Conservation (phyloP, 2,113 vertebrate species). For the Aix galericulata region DNA sequence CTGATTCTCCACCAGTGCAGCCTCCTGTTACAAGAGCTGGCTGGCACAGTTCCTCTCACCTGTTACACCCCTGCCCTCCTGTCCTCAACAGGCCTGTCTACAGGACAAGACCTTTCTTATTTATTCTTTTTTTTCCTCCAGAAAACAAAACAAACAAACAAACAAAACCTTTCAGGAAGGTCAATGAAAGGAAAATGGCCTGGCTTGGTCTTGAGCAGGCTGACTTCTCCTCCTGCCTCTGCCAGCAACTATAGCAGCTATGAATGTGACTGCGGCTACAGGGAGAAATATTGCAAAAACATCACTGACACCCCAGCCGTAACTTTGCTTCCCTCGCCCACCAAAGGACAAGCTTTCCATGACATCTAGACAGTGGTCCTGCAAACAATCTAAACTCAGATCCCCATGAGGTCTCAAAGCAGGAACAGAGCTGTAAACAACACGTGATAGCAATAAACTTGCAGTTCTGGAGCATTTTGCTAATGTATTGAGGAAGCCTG, state of each 20-base stretch:
- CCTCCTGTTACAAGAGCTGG: not conserved
- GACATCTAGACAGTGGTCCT: not conserved
- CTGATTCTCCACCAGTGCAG: not conserved
- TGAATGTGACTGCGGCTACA: not conserved
- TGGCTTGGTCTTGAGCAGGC: not conserved
- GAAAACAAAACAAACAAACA: not conserved
- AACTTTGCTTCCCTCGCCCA: not conserved
- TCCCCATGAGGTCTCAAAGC: not conserved
- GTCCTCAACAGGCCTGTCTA: not conserved
- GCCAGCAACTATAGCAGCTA: not conserved
- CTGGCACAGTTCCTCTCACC: not conserved
- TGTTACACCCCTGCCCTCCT: not conserved
- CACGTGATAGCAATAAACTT: not conserved
- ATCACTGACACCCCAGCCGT: not conserved
- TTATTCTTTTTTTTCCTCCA: not conserved
- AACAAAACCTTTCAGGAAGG: not conserved
- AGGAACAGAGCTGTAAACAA: not conserved
- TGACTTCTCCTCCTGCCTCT: not conserved
- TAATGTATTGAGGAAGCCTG: constrained; percentile 34
- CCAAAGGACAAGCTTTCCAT: not conserved
- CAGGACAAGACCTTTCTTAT: not conserved
- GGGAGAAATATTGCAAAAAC: not conserved
- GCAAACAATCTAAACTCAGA: not conserved
- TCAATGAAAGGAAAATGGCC: not conserved
- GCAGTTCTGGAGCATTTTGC: not conserved